Percentiles rank a stretch among this genome's conserved stretches.
These are phyloP conservation scores for Coleophora flavipennella DNA, from an alignment of 2,888 invertebrate species.

Conservation along the genomic window DNA sequence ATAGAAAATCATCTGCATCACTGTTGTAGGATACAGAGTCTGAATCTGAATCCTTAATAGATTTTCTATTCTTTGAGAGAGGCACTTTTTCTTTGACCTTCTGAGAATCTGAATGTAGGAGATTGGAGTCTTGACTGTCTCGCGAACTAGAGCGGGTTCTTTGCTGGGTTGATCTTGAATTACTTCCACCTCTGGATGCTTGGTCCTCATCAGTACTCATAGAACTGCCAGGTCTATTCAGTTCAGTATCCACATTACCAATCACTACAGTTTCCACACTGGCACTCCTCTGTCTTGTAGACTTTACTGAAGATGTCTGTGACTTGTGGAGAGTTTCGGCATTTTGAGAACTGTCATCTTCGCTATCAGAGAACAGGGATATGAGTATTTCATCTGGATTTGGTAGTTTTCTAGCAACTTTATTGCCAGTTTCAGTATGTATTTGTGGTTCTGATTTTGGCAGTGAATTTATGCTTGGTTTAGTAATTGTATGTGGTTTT, in stretches of 20 bases:
- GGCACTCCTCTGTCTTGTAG: slow-evolving; percentile 30
- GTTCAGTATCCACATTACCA: slow-evolving; percentile 25
- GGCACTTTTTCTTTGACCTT: slow-evolving; percentile 14
- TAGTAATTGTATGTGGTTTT: slow-evolving; percentile 1
- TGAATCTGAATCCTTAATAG: slow-evolving; percentile 43
- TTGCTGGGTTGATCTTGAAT: slow-evolving; percentile 32
- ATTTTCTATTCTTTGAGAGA: slow-evolving; percentile 21
- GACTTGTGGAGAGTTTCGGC: slow-evolving; percentile 15
- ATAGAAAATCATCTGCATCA: slow-evolving; percentile 55
- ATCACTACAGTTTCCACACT: slow-evolving; percentile 52
- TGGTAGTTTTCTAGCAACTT: slow-evolving; percentile 26
- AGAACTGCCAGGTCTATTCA: slow-evolving; percentile 25
- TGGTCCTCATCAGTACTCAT: slow-evolving; percentile 32
- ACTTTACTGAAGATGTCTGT: slow-evolving; percentile 14
- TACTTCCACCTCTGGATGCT: slow-evolving; percentile 30
- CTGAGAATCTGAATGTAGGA: slow-evolving; percentile 46
- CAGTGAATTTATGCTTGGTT: slow-evolving; percentile 11
- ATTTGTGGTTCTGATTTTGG: slow-evolving; percentile 1
- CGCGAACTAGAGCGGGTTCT: slow-evolving; percentile 45
- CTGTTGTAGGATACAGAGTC: slow-evolving; percentile 55
- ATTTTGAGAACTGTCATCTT: slow-evolving; percentile 25
- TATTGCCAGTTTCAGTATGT: slow-evolving; percentile 4
- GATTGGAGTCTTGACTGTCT: slow-evolving; percentile 47
- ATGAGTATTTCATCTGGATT: slow-evolving; percentile 60
- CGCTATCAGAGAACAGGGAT: slow-evolving; percentile 40